Evolutionary conservation across 2,797 vertebrate species (phyloP).

Genomic region (Amniataba percoides): DNA sequence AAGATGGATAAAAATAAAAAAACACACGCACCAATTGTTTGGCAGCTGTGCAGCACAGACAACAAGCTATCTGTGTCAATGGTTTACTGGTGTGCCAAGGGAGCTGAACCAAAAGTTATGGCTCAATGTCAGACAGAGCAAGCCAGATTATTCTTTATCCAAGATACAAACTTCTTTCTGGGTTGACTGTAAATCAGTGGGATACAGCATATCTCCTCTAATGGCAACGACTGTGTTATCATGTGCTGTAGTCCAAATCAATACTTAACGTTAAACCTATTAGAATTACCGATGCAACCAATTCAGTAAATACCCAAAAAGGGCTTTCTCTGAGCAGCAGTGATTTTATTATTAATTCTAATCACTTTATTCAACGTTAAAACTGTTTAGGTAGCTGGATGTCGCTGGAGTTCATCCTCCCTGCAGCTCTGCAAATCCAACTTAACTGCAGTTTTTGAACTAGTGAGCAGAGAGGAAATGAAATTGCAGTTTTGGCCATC

Average conservation of each 20-base stretch:
- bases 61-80: constrained; percentile 48
- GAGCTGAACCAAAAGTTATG: constrained; percentile 42
- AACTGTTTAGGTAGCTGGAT: background rate
- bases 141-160: constrained; percentile 23
- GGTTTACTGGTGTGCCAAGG: constrained; percentile 59
- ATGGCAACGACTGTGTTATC: background rate
- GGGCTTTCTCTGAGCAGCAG: too few relatives aligned
- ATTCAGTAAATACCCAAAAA: background rate
- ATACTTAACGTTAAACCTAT: background rate
- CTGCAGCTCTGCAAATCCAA: background rate
- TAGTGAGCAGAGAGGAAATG: constrained; percentile 17
- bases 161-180: background rate
- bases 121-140: constrained; percentile 33
- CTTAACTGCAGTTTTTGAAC: constrained; percentile 22
- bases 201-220: background rate
- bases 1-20: constrained; percentile 22
- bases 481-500: constrained; percentile 25
- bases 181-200: constrained; percentile 3
- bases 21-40: constrained; percentile 41
- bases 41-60: constrained; percentile 43
- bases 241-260: background rate
- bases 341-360: background rate
- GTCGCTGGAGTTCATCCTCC: background rate
- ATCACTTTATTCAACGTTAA: background rate
- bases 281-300: background rate